Conservation (phyloP, 2,888 invertebrate genomes). For the Amaurobius ferox region DNA sequence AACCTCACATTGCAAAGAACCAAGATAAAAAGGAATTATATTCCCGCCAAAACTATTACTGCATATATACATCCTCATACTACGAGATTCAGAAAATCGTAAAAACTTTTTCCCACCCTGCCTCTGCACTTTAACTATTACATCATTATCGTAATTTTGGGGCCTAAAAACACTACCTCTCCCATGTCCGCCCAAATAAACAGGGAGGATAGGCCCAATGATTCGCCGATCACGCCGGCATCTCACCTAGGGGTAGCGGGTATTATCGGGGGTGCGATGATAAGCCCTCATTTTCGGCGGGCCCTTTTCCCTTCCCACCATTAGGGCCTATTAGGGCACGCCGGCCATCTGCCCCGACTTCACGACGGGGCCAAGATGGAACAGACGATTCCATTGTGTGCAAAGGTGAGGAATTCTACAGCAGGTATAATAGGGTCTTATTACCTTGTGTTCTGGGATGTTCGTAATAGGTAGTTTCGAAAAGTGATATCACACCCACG, state of each 20-base stretch:
- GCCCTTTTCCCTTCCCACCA: slow-evolving; percentile 46
- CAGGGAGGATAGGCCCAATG: slow-evolving; percentile 37
- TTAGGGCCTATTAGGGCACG: slow-evolving; percentile 64
- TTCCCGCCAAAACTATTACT: too few relatives aligned
- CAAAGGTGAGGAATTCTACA: not conserved
- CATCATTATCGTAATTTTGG: not conserved
- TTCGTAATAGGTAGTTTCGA: slow-evolving; percentile 20
- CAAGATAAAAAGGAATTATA: too few relatives aligned
- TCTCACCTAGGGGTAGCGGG: slow-evolving; percentile 57
- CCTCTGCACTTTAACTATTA: not conserved
- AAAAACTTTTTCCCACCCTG: not conserved
- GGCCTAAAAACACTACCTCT: not conserved
- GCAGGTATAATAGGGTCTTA: slow-evolving; percentile 16
- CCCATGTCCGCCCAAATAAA: slow-evolving; percentile 10
- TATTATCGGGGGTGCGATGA: slow-evolving; percentile 58
- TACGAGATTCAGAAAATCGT: too few relatives aligned
- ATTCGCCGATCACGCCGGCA: slow-evolving; percentile 33
- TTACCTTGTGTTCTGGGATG: slow-evolving; percentile 10
- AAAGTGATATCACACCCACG: slow-evolving; percentile 23
- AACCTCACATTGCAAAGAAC: too few relatives aligned
- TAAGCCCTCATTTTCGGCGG: slow-evolving; percentile 62
- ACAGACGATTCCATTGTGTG: not conserved
- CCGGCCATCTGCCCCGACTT: slow-evolving; percentile 46
- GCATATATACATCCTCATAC: too few relatives aligned
- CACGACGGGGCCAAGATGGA: not conserved